A percentile compares a stretch with the other conserved stretches of the same genome.
phyloP scores from a whole-genome alignment of 2,113 vertebrate species.

The Dinomys branickii region DNA sequence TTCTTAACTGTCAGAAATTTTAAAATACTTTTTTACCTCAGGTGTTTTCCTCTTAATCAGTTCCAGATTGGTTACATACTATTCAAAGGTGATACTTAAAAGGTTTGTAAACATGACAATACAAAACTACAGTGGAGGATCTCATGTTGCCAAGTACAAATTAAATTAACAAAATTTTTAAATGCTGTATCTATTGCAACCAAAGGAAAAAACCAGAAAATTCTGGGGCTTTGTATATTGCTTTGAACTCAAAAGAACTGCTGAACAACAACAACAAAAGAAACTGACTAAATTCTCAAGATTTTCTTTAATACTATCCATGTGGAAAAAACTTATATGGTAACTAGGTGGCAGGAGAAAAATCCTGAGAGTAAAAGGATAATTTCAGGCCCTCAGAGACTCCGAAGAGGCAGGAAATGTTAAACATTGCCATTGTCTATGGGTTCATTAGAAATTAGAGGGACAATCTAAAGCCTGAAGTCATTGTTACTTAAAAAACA shows the following conservation, averaged over 20 bases:
- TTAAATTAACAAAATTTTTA: conserved; percentile 42
- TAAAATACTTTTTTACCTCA: not conserved
- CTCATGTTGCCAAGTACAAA: conserved; percentile 8
- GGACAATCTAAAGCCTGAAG: not conserved
- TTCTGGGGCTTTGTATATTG: not conserved
- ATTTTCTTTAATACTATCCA: not conserved
- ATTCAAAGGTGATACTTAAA: conserved; percentile 31
- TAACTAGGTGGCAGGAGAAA: not conserved
- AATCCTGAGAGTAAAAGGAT: not conserved
- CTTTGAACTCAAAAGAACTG: not conserved
- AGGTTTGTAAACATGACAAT: not conserved
- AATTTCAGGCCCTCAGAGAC: not conserved
- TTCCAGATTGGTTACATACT: not conserved
- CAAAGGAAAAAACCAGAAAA: not conserved
- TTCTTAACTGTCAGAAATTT: conserved; percentile 45
- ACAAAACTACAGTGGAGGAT: not conserved
- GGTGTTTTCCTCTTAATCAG: conserved; percentile 49
- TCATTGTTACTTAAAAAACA: conserved; percentile 14
- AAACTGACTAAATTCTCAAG: not conserved
- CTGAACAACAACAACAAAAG: not conserved
- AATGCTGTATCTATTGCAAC: conserved; percentile 23
- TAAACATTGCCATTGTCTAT: not conserved
- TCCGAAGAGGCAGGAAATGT: not conserved
- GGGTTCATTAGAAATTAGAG: not conserved
- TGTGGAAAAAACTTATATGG: not conserved